phyloP scores from a whole-genome alignment of 2,113 vertebrate genomes.

The Petrocephalus microphthalmus region DNA sequence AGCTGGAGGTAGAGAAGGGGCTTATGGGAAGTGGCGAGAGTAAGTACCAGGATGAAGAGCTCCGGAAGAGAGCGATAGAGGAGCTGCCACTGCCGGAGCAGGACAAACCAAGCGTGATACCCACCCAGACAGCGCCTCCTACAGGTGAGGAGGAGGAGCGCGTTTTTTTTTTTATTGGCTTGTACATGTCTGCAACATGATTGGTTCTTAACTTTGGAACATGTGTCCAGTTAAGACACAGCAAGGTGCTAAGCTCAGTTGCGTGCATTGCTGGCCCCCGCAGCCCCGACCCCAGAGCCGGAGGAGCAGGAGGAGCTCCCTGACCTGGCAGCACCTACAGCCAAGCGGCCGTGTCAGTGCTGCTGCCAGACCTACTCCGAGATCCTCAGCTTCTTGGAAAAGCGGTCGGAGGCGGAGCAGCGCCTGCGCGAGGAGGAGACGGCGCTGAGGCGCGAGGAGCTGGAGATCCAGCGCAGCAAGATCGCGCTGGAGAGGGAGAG shows the following conservation, averaged over 20 bases:
- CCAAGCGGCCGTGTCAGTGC: constrained; percentile 64
- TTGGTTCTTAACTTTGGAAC: not conserved
- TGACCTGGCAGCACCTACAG: constrained; percentile 49
- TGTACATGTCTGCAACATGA: not conserved
- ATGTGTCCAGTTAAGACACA: not conserved
- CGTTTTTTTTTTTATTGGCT: not conserved
- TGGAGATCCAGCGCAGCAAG: constrained; percentile 64
- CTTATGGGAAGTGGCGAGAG: constrained; percentile 45
- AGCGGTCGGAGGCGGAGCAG: constrained; percentile 67
- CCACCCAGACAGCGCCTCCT: constrained; percentile 37
- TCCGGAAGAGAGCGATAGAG: constrained; percentile 50
- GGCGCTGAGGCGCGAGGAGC: constrained; percentile 60
- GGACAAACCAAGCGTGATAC: constrained; percentile 54
- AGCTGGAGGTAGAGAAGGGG: constrained; percentile 63
- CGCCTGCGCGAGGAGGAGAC: constrained; percentile 65
- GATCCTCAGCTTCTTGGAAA: constrained; percentile 68
- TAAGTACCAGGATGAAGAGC: constrained; percentile 59
- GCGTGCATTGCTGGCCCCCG: not conserved
- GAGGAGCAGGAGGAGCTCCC: constrained; percentile 52
- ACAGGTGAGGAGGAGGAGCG: constrained; percentile 25
- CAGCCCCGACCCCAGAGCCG: constrained; percentile 39
- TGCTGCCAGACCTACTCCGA: constrained; percentile 70
- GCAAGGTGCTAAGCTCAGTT: not conserved
- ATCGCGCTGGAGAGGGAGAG: constrained; percentile 63
- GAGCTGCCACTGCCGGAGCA: constrained; percentile 52